Evolutionary conservation across 2,113 vertebrate species (phyloP).

Genomic region (Rhadina sibilatrix): DNA sequence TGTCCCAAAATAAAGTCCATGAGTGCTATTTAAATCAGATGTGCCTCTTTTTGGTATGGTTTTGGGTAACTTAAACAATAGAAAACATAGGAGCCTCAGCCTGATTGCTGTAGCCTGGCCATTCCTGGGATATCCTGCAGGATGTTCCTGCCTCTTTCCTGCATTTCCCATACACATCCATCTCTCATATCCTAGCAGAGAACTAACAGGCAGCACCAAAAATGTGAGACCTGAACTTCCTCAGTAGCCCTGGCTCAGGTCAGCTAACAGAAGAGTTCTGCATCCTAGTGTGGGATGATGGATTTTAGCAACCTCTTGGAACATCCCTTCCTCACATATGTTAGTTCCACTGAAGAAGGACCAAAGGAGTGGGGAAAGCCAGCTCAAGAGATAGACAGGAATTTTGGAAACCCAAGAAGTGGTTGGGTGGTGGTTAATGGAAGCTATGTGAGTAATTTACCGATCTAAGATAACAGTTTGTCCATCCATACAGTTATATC

Average conservation of each 20-base stretch:
- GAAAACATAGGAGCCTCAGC: not conserved
- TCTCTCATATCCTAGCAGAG: not conserved
- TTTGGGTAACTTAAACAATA: not conserved
- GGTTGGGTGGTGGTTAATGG: not conserved
- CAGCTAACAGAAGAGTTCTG: not conserved
- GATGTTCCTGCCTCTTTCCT: not conserved
- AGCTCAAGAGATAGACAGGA: not conserved
- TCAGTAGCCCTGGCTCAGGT: not conserved
- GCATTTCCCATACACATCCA: not conserved
- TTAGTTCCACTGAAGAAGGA: not conserved
- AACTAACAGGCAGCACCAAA: not conserved
- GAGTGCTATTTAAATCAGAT: not conserved
- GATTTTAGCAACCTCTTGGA: not conserved
- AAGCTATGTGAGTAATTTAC: not conserved
- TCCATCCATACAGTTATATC: not conserved
- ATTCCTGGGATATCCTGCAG: slow-evolving; percentile 14
- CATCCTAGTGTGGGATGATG: not conserved
- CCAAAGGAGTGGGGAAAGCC: not conserved
- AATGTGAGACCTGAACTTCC: not conserved
- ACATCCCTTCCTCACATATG: not conserved
- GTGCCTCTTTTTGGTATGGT: not conserved
- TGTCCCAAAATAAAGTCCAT: not conserved
- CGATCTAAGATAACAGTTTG: not conserved
- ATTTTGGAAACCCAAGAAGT: not conserved
- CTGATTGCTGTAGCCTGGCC: not conserved